These are phyloP conservation scores for Gymnocephalus cernua DNA, from an alignment of 2,113 vertebrate species.

Conservation along the genomic window DNA sequence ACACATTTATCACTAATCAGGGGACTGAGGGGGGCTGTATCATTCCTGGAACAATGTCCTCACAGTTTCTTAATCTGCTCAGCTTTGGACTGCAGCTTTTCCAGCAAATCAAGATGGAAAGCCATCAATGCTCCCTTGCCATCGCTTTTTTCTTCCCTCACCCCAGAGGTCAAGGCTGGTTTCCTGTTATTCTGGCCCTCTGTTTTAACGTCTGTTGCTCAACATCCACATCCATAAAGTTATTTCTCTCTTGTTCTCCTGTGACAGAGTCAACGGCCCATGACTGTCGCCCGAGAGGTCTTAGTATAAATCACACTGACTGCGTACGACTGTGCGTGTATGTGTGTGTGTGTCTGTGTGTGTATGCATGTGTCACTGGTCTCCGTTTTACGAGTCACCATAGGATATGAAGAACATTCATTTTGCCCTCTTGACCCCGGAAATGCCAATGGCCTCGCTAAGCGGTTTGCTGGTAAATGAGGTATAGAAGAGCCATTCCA, in stretches of 20 bases:
- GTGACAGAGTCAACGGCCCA: conserved; percentile 77
- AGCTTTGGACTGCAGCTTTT: conserved; percentile 35
- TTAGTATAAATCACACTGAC: conserved; percentile 70
- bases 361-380: conserved; percentile 40
- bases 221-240: conserved; percentile 75
- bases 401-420: conserved; percentile 73
- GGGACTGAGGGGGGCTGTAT: background rate
- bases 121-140: conserved; percentile 30
- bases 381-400: conserved; percentile 67
- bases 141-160: conserved; percentile 35
- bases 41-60: conserved; percentile 14
- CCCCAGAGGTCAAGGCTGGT: conserved; percentile 70
- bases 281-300: conserved; percentile 72
- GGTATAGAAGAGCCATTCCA: conserved; percentile 79
- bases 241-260: conserved; percentile 71
- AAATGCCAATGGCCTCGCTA: conserved; percentile 83
- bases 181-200: conserved; percentile 79
- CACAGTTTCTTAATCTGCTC: conserved; percentile 2
- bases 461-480: conserved; percentile 85
- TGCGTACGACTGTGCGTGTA: conserved; percentile 16
- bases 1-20: conserved; percentile 22
- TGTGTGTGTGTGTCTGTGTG: conserved; percentile 25
- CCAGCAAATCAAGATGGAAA: conserved; percentile 49
- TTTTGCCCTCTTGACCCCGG: conserved; percentile 81
- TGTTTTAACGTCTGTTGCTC: conserved; percentile 71